Percentiles rank a stretch among this genome's conserved stretches.
These are phyloP conservation scores for Arctia plantaginis DNA, from an alignment of 2,888 invertebrate genomes.

Conservation along the genomic window DNA sequence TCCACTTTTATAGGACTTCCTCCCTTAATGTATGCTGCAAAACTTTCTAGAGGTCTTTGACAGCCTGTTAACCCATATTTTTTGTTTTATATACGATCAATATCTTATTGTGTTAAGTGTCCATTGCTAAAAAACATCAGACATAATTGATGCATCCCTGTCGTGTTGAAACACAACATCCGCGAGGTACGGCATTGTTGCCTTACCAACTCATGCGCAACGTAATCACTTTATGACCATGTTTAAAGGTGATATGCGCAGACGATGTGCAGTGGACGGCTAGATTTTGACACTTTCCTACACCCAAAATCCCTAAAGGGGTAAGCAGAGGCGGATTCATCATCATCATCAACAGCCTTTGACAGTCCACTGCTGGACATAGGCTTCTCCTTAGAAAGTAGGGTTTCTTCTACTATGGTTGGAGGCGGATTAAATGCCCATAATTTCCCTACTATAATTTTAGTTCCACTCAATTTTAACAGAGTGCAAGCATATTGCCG, in stretches of 20 bases:
- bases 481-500: too few relatives aligned
- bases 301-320: too few relatives aligned
- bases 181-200: neutral
- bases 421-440: too few relatives aligned
- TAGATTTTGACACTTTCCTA: neutral
- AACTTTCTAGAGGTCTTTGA: neutral
- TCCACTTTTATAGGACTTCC: too few relatives aligned
- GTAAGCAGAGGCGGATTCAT: too few relatives aligned
- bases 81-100: neutral
- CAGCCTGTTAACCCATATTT: neutral
- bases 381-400: too few relatives aligned
- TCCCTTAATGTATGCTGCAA: neutral
- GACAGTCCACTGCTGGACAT: too few relatives aligned
- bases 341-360: too few relatives aligned
- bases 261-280: neutral
- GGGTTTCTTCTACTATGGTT: too few relatives aligned
- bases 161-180: conserved; percentile 9
- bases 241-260: neutral
- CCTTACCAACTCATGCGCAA: neutral
- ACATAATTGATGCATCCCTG: conserved; percentile 3
- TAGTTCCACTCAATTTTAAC: too few relatives aligned
- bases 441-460: too few relatives aligned
- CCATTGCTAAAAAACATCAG: conserved; percentile 5
- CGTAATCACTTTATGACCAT: neutral
- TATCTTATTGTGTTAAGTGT: neutral